These are phyloP conservation scores for Ceratina japonica DNA, from an alignment of 1,140 invertebrate species.

Conservation along the genomic window DNA sequence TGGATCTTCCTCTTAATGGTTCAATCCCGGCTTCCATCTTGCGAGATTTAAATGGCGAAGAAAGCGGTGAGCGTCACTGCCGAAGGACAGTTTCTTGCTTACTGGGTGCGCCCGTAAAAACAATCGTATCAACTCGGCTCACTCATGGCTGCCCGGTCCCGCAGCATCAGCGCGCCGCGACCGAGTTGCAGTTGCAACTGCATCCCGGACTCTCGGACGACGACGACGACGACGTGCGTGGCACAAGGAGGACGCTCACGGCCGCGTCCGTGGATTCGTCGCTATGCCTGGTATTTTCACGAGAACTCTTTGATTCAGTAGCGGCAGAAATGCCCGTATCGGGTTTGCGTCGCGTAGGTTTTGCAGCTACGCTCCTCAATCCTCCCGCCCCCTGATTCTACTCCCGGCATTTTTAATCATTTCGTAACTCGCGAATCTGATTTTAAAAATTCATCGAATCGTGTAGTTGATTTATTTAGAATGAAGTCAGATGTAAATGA, in stretches of 20 bases:
- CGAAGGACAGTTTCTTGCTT: constrained; percentile 77
- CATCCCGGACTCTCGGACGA: constrained; percentile 52
- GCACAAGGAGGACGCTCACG: constrained; percentile 39
- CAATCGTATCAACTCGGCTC: constrained; percentile 75
- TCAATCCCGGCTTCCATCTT: neutral
- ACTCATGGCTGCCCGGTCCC: constrained; percentile 70
- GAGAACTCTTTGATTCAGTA: constrained; percentile 74
- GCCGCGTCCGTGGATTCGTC: constrained; percentile 69
- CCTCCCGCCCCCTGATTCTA: neutral
- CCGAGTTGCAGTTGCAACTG: constrained; percentile 33
- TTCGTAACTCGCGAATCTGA: too few species aligned
- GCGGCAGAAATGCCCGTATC: constrained; percentile 75
- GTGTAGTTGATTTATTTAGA: too few species aligned
- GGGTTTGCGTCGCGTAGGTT: constrained; percentile 66
- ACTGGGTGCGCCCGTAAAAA: constrained; percentile 77
- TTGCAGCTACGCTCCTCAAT: constrained; percentile 50
- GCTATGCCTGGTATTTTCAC: constrained; percentile 78
- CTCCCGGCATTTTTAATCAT: too few species aligned
- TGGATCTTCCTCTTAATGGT: neutral
- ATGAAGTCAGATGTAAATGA: too few species aligned
- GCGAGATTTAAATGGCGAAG: constrained; percentile 56
- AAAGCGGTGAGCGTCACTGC: constrained; percentile 73
- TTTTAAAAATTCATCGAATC: too few species aligned
- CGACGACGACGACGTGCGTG: constrained; percentile 14
- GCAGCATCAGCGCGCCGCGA: constrained; percentile 30